These are phyloP conservation scores for Epinotia brunnichana DNA, from an alignment of 2,888 invertebrate genomes.

Conservation along the genomic window DNA sequence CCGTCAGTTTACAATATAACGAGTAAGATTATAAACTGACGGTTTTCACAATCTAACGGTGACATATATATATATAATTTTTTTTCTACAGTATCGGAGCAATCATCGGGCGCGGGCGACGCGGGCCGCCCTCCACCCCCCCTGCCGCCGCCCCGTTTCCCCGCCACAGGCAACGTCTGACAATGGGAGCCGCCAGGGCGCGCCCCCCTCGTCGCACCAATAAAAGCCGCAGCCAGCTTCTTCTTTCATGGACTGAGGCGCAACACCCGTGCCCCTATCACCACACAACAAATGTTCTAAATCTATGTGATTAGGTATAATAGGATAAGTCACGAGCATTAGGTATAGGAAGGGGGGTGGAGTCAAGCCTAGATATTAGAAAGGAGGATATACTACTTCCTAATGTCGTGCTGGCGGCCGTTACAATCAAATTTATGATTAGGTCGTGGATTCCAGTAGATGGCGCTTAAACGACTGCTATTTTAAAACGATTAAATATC, in stretches of 20 bases:
- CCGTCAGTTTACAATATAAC: too few species aligned
- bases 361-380: background rate
- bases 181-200: constrained; percentile 87
- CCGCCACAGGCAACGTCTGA: constrained; percentile 90
- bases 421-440: background rate
- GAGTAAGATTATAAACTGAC: too few species aligned
- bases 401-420: background rate
- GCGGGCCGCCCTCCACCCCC: constrained; percentile 90
- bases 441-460: background rate
- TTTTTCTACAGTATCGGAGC: constrained; percentile 91
- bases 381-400: background rate
- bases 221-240: constrained; percentile 88
- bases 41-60: too few species aligned
- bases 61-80: too few species aligned
- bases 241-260: constrained; percentile 87
- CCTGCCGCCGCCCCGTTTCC: constrained; percentile 91
- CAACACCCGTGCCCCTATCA: constrained; percentile 75
- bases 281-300: constrained; percentile 84
- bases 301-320: constrained; percentile 82
- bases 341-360: constrained; percentile 64
- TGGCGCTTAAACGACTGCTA: too few species aligned
- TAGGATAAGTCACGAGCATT: constrained; percentile 78
- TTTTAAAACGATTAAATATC: too few species aligned
- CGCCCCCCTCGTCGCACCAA: constrained; percentile 84
- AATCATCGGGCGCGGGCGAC: constrained; percentile 90